Evolutionary conservation across 2,888 invertebrate genomes (phyloP).

Genomic region (Drosophila vallismaia): DNA sequence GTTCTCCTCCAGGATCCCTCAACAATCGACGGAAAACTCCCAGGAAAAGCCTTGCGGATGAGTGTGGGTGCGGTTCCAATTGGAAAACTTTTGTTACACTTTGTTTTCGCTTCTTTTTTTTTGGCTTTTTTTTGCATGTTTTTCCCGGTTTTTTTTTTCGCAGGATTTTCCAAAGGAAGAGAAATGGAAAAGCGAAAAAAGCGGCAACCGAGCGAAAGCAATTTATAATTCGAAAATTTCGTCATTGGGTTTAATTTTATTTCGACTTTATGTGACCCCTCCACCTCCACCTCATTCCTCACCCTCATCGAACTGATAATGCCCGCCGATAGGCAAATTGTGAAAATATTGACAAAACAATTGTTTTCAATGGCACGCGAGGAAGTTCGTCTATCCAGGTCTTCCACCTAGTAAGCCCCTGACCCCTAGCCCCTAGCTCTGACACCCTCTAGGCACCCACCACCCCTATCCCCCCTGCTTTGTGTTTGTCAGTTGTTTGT

Average conservation of each 20-base stretch:
- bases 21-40: not conserved
- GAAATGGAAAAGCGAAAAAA: not conserved
- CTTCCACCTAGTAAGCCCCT: not conserved
- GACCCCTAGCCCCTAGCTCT: not conserved
- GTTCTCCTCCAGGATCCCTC: conserved; percentile 20
- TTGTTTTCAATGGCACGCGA: conserved; percentile 66
- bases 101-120: conserved; percentile 21
- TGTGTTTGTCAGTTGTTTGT: conserved; percentile 36
- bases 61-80: conserved; percentile 48
- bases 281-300: not conserved
- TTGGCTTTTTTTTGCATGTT: conserved; percentile 3
- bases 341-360: conserved; percentile 78
- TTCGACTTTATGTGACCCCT: conserved; percentile 54
- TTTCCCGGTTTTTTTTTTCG: conserved; percentile 1
- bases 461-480: conserved; percentile 29
- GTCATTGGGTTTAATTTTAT: conserved; percentile 18
- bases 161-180: too few relatives aligned
- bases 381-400: conserved; percentile 13
- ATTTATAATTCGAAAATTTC: conserved; percentile 48
- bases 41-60: not conserved
- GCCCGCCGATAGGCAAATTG: conserved; percentile 67
- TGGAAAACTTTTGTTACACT: conserved; percentile 75
- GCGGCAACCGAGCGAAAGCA: conserved; percentile 15
- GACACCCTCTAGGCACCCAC: not conserved
- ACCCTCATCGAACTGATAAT: conserved; percentile 38